A percentile compares a stretch with the other conserved stretches of the same genome.
Conservation (phyloP, 2,888 invertebrate genomes). For the Drosophila infuscata region DNA sequence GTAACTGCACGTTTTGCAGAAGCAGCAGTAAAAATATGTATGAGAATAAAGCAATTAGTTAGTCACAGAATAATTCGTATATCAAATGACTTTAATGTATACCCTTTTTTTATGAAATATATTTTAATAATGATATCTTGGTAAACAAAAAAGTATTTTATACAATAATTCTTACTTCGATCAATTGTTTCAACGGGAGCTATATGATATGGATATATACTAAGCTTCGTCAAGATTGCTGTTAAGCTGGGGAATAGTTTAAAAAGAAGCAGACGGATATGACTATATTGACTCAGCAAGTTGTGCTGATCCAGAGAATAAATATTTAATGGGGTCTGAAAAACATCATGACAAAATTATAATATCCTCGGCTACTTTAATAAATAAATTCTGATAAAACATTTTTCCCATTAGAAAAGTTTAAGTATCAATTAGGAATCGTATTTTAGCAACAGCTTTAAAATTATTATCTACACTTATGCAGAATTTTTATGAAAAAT, state of each 20-base stretch:
- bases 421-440: neutral
- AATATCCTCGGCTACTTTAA: neutral
- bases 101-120: neutral
- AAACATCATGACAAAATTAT: neutral
- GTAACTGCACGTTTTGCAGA: neutral
- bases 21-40: neutral
- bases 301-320: neutral
- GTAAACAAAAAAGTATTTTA: no score
- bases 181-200: neutral
- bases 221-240: neutral
- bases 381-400: neutral
- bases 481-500: constrained; percentile 1
- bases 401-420: neutral
- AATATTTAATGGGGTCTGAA: neutral
- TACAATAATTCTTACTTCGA: neutral
- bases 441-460: neutral
- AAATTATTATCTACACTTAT: neutral
- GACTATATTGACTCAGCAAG: neutral
- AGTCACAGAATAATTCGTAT: neutral
- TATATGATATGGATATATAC: neutral
- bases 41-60: neutral
- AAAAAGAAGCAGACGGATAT: neutral
- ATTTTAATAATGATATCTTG: no score
- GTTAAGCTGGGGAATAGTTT: neutral
- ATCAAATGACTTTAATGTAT: neutral